Evolutionary conservation across 2,888 invertebrate genomes (phyloP).

Genomic region (Zeuzera pyrina): DNA sequence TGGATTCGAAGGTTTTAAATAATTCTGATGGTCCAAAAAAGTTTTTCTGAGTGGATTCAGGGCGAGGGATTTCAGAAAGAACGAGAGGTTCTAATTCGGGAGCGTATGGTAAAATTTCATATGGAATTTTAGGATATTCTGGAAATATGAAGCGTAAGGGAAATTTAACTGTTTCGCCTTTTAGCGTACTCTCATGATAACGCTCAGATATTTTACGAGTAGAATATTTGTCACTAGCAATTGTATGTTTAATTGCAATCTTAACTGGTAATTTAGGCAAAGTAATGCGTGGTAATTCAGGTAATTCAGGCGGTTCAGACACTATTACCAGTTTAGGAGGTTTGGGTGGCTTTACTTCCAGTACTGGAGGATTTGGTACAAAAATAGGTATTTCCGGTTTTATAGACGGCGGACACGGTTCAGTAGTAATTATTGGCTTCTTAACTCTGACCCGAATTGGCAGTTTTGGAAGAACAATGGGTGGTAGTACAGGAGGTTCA

Average conservation of each 20-base stretch:
- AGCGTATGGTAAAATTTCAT: too few species aligned
- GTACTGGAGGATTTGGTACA: slow-evolving; percentile 2
- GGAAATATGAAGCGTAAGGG: too few species aligned
- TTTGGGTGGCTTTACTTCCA: neutral
- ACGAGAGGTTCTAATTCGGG: too few species aligned
- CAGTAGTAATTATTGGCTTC: slow-evolving; percentile 11
- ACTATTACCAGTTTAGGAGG: slow-evolving; percentile 2
- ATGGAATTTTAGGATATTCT: too few species aligned
- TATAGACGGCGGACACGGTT: slow-evolving; percentile 11
- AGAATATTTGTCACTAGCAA: too few species aligned
- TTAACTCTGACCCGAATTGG: slow-evolving; percentile 6
- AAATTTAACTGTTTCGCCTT: too few species aligned
- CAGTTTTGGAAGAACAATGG: slow-evolving; percentile 7
- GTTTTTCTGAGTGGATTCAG: too few species aligned
- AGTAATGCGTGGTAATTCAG: slow-evolving; percentile 17
- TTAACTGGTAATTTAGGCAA: slow-evolving; percentile 14
- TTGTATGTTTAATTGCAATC: slow-evolving; percentile 1
- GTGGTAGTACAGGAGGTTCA: slow-evolving; percentile 13
- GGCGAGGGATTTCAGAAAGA: too few species aligned
- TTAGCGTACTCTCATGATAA: too few species aligned
- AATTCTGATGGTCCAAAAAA: too few species aligned
- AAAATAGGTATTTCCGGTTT: slow-evolving; percentile 6
- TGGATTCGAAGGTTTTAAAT: too few species aligned
- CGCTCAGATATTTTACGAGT: too few species aligned
- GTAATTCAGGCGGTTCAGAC: slow-evolving; percentile 19